Conservation (phyloP, 2,888 invertebrate species). For the Tipula lateralis region DNA sequence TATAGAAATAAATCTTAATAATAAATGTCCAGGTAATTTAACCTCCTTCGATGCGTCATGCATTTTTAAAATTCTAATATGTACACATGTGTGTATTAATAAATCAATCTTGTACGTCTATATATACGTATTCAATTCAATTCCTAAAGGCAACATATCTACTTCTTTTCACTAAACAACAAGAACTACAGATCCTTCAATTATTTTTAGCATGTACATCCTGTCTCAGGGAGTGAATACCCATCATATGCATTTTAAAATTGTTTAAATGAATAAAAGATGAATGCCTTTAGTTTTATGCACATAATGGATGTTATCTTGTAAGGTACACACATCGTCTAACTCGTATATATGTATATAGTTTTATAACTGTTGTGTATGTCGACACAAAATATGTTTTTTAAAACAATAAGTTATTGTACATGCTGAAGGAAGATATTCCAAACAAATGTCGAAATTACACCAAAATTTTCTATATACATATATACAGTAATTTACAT, state of each 20-base stretch:
- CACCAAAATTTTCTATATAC: background rate
- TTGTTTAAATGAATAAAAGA: conserved; percentile 1
- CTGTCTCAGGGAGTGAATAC: background rate
- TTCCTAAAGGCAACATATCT: background rate
- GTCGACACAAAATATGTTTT: background rate
- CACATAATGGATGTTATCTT: background rate
- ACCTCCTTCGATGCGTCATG: too few species aligned
- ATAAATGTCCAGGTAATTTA: too few species aligned
- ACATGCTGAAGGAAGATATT: background rate
- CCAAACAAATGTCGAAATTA: conserved; percentile 1
- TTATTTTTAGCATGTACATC: background rate
- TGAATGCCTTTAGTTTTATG: background rate
- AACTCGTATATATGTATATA: background rate
- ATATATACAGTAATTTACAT: background rate
- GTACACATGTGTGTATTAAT: too few species aligned
- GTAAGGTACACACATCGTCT: background rate
- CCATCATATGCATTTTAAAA: background rate
- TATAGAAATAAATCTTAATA: too few species aligned
- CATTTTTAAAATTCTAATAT: too few species aligned
- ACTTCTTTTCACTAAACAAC: background rate
- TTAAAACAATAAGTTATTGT: background rate
- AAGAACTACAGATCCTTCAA: background rate
- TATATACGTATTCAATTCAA: background rate
- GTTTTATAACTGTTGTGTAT: background rate
- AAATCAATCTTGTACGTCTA: background rate